Conservation (phyloP, 2,797 vertebrate genomes). For the Antennarius maculatus region DNA sequence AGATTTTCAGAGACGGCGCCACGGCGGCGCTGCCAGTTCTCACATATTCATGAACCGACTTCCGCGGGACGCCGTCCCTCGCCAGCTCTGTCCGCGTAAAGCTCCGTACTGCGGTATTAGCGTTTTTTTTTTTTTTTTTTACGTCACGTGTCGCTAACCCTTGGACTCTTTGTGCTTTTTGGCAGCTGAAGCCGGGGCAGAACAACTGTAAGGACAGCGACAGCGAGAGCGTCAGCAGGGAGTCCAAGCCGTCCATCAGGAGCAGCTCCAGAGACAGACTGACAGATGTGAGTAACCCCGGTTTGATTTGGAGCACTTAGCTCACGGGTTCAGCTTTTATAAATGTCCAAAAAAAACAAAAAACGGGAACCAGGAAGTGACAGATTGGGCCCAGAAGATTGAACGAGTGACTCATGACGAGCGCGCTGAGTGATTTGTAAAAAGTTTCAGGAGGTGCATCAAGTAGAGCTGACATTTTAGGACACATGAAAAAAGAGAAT, state of each 20-base stretch:
- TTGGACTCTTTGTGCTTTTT: conserved; percentile 48
- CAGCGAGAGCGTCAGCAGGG: conserved; percentile 89
- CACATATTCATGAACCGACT: conserved; percentile 69
- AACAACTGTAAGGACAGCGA: conserved; percentile 93
- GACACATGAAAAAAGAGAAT: too few relatives aligned
- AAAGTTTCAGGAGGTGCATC: too few relatives aligned
- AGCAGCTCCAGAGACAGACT: conserved; percentile 91
- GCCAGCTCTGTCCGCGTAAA: conserved; percentile 35
- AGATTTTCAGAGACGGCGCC: conserved; percentile 70
- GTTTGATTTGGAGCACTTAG: not conserved
- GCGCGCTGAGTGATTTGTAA: too few relatives aligned
- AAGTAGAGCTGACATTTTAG: too few relatives aligned
- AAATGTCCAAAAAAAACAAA: not conserved
- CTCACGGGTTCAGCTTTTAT: not conserved
- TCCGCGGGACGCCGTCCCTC: conserved; percentile 42
- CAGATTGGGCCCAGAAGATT: not conserved
- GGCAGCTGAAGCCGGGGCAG: conserved; percentile 91
- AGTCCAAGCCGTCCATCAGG: conserved; percentile 88
- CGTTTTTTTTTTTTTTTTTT: too few relatives aligned
- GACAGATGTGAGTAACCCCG: conserved; percentile 86
- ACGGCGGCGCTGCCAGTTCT: conserved; percentile 64
- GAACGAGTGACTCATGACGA: not conserved
- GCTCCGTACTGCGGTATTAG: conserved; percentile 43
- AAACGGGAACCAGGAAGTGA: not conserved
- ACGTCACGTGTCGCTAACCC: conserved; percentile 45